phyloP scores from a whole-genome alignment of 2,797 vertebrate species.

The Rhadinocentrus ornatus region DNA sequence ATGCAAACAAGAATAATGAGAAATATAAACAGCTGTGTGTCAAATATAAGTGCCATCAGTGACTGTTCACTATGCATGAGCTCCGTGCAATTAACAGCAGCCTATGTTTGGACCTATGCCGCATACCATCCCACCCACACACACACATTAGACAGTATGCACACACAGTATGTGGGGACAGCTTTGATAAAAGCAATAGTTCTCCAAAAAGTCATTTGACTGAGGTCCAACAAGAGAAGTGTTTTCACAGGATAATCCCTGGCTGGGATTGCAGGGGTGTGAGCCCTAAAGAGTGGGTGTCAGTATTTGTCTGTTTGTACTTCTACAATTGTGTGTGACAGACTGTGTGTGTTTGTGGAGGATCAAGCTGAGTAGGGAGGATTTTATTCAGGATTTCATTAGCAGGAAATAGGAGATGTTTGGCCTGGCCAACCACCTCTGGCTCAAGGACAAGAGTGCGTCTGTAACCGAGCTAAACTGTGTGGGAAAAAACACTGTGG shows the following conservation, averaged over 20 bases:
- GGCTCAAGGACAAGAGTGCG: constrained; percentile 71
- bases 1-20: constrained; percentile 19
- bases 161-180: constrained; percentile 39
- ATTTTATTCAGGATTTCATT: constrained; percentile 80
- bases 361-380: constrained; percentile 59
- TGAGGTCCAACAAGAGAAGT: constrained; percentile 76
- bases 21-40: constrained; percentile 56
- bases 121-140: constrained; percentile 8
- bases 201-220: constrained; percentile 77
- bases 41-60: constrained; percentile 70
- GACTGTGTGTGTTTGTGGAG: constrained; percentile 17
- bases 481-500: constrained; percentile 63
- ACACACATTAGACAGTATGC: constrained; percentile 4
- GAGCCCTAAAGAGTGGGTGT: constrained; percentile 51
- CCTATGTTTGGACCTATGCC: constrained; percentile 56
- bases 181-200: constrained; percentile 69
- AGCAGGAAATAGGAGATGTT: constrained; percentile 76
- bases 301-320: constrained; percentile 42
- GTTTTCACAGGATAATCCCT: constrained; percentile 79
- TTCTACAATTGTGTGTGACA: constrained; percentile 19
- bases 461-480: constrained; percentile 70
- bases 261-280: constrained; percentile 52
- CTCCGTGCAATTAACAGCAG: constrained; percentile 57
- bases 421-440: constrained; percentile 71
- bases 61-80: constrained; percentile 52